Conservation (phyloP, 2,888 invertebrate genomes). For the Liopterus haemorrhoidalis region DNA sequence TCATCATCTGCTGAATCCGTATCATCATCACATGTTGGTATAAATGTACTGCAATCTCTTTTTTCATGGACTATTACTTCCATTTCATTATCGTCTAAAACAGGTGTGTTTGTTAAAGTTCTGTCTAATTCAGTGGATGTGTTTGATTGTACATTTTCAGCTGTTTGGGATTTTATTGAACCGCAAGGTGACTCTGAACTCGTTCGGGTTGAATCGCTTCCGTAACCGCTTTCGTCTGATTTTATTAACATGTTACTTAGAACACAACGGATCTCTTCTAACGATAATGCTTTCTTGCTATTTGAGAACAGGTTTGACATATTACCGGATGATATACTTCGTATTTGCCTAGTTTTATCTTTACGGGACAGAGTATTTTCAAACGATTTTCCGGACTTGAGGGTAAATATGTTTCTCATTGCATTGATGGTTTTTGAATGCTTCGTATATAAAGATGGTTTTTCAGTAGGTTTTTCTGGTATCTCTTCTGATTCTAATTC, state of each 20-base stretch:
- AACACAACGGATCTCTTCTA: conserved; percentile 38
- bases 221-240: conserved; percentile 55
- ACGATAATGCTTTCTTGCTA: conserved; percentile 36
- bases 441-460: conserved; percentile 34
- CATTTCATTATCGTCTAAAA: conserved; percentile 8
- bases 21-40: no score
- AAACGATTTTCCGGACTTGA: conserved; percentile 40
- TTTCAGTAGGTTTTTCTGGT: conserved; percentile 36
- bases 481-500: conserved; percentile 38
- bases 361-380: no score
- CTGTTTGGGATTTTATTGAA: conserved; percentile 36
- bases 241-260: conserved; percentile 35
- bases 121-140: conserved; percentile 8
- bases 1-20: conserved; percentile 30
- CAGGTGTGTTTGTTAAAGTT: neutral
- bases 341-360: conserved; percentile 30
- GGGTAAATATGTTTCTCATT: conserved; percentile 36
- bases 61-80: conserved; percentile 3
- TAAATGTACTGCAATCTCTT: no score
- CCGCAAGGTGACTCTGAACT: conserved; percentile 52
- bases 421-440: conserved; percentile 38
- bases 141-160: conserved; percentile 18
- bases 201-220: conserved; percentile 53
- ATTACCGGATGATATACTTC: conserved; percentile 40
- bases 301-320: conserved; percentile 37